These are phyloP conservation scores for Nicator chloris DNA, from an alignment of 2,113 vertebrate species.

Conservation along the genomic window DNA sequence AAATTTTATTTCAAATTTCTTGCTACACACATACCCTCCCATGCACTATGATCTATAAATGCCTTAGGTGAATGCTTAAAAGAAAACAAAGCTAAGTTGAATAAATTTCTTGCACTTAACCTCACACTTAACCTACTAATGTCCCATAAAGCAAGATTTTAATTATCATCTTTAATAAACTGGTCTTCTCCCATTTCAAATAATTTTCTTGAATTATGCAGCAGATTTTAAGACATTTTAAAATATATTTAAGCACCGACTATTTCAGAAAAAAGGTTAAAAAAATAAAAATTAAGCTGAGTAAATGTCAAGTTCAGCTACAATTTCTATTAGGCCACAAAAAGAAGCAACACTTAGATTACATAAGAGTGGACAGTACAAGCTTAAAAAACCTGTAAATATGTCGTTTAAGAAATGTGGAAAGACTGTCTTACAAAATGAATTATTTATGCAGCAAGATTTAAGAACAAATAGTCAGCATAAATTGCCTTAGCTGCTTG, in stretches of 20 bases:
- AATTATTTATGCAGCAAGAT: not conserved
- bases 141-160: not conserved
- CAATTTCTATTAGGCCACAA: not conserved
- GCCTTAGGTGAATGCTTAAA: not conserved
- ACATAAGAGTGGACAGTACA: not conserved
- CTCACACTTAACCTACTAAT: not conserved
- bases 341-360: not conserved
- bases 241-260: not conserved
- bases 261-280: not conserved
- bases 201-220: not conserved
- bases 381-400: not conserved
- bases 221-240: not conserved
- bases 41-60: not conserved
- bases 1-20: not conserved
- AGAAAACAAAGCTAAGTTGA: not conserved
- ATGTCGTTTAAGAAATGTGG: not conserved
- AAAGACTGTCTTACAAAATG: not conserved
- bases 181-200: not conserved
- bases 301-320: not conserved
- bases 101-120: not conserved
- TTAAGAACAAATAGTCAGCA: not conserved
- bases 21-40: not conserved
- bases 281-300: not conserved
- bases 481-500: not conserved
- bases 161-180: not conserved